A percentile compares a stretch with the other conserved stretches of the same genome.
Conservation (phyloP, 2,888 invertebrate genomes). For the Xylota segnis region DNA sequence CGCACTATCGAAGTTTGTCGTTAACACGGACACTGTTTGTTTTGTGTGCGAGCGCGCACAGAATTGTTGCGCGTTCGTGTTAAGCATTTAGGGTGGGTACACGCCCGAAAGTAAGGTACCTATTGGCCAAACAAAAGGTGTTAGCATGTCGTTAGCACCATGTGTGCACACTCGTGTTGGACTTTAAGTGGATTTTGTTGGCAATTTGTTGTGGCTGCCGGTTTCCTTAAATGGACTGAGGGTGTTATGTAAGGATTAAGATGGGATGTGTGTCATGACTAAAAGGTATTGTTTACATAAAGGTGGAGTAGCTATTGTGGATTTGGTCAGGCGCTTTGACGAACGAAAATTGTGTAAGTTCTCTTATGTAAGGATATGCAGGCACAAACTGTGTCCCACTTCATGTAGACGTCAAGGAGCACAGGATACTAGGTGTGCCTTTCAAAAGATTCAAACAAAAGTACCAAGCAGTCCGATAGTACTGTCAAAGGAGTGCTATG, state of each 20-base stretch:
- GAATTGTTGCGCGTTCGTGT: constrained; percentile 39
- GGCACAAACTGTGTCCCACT: too few relatives aligned
- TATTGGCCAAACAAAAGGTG: constrained; percentile 56
- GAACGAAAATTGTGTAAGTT: background rate
- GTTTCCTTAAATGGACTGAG: constrained; percentile 43
- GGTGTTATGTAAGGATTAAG: constrained; percentile 31
- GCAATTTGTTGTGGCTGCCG: constrained; percentile 55
- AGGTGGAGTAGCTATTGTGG: background rate
- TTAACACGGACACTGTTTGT: constrained; percentile 22
- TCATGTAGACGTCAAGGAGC: too few relatives aligned
- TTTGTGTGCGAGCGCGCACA: constrained; percentile 7
- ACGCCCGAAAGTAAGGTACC: constrained; percentile 38
- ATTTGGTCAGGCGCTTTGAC: background rate
- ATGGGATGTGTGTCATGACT: constrained; percentile 27
- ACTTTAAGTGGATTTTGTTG: constrained; percentile 70
- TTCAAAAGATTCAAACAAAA: too few relatives aligned
- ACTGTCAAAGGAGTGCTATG: too few relatives aligned
- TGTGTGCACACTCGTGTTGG: constrained; percentile 56
- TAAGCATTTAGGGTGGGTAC: constrained; percentile 63
- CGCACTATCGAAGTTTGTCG: constrained; percentile 53
- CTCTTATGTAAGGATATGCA: too few relatives aligned
- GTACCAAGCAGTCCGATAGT: too few relatives aligned
- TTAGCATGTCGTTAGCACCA: constrained; percentile 35
- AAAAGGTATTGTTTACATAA: constrained; percentile 5
- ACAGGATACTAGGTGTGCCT: too few relatives aligned